Conservation (phyloP, 2,888 invertebrate genomes). For the Callosobruchus maculatus region DNA sequence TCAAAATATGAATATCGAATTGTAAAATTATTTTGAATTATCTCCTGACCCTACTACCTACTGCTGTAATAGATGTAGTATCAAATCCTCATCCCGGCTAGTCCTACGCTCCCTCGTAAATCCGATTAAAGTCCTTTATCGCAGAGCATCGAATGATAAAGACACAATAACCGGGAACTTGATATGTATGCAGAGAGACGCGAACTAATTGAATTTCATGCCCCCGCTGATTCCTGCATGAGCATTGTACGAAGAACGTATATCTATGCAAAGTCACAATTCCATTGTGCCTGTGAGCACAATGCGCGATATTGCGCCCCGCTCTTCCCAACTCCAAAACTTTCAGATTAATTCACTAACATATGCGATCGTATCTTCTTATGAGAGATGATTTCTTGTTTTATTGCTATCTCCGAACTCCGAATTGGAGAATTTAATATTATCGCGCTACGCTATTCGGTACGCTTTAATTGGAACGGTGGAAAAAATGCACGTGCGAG, state of each 20-base stretch:
- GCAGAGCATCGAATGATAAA: constrained; percentile 16
- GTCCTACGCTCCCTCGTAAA: neutral
- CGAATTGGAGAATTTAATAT: neutral
- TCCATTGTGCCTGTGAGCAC: constrained; percentile 41
- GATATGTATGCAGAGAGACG: constrained; percentile 39
- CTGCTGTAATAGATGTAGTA: too few relatives aligned
- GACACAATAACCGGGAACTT: constrained; percentile 42
- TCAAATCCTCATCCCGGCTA: neutral
- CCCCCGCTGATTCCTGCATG: constrained; percentile 29
- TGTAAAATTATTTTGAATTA: too few relatives aligned
- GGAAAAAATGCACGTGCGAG: neutral
- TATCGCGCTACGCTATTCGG: neutral
- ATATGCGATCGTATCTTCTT: constrained; percentile 26
- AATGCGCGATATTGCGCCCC: constrained; percentile 33
- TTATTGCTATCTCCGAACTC: neutral
- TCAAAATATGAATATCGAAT: too few relatives aligned
- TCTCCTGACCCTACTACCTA: too few relatives aligned
- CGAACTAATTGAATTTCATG: constrained; percentile 42
- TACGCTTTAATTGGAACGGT: neutral
- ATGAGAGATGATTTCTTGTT: neutral
- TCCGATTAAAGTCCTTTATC: neutral
- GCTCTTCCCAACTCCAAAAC: constrained; percentile 42
- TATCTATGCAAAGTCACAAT: constrained; percentile 48
- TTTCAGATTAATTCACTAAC: constrained; percentile 43
- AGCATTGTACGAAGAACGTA: constrained; percentile 37